Conservation (phyloP, 1,140 invertebrate species). For the Lucilia sericata region DNA sequence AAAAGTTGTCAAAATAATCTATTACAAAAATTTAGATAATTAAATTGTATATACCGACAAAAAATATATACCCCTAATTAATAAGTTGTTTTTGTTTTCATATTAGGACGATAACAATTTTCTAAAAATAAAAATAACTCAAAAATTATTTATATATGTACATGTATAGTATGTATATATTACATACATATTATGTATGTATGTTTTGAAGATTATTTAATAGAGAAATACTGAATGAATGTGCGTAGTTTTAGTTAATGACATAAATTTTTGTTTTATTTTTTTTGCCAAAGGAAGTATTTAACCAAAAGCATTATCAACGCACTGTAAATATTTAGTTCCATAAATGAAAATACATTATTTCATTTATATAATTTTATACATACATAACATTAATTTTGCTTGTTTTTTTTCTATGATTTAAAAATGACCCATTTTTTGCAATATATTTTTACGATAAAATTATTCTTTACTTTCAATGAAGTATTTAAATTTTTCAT, state of each 20-base stretch:
- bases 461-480: constrained; percentile 18
- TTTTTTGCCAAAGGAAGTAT: neutral
- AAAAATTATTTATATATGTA: too few species aligned
- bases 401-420: neutral
- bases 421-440: constrained; percentile 15
- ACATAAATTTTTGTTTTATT: neutral
- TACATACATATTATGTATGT: too few species aligned
- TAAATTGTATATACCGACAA: too few species aligned
- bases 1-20: too few species aligned
- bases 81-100: neutral
- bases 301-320: neutral
- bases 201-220: too few species aligned
- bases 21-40: too few species aligned
- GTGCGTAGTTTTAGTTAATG: neutral
- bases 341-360: too few species aligned
- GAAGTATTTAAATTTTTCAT: neutral
- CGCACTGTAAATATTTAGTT: too few species aligned
- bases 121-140: neutral
- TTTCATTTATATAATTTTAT: too few species aligned
- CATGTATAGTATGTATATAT: too few species aligned
- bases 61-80: too few species aligned
- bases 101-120: neutral
- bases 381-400: neutral
- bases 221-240: too few species aligned
- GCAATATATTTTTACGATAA: constrained; percentile 7